Conservation (phyloP, 2,113 vertebrate species). For the Pteropus alecto region DNA sequence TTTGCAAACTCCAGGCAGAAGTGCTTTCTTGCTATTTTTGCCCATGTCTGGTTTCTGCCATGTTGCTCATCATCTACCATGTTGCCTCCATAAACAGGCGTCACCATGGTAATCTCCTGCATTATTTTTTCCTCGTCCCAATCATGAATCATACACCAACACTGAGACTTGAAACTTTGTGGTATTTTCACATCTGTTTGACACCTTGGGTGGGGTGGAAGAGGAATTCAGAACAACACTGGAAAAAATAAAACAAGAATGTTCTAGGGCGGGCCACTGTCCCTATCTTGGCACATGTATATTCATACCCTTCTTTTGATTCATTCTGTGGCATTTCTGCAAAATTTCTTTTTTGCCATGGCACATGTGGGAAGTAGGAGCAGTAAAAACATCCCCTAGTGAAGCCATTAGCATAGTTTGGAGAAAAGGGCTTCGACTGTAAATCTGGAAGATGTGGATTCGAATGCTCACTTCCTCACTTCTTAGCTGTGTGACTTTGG, state of each 20-base stretch:
- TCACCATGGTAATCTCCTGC: constrained; percentile 22
- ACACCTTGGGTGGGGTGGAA: constrained; percentile 57
- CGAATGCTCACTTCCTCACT: background rate
- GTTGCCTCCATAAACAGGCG: background rate
- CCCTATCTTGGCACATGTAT: background rate
- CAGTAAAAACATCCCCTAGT: background rate
- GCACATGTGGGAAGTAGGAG: background rate
- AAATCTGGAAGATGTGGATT: background rate
- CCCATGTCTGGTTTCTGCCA: background rate
- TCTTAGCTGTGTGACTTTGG: background rate
- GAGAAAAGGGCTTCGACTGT: background rate
- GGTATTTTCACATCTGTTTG: constrained; percentile 67
- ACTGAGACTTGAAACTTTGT: constrained; percentile 2
- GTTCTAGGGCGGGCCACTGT: constrained; percentile 22
- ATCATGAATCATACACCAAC: constrained; percentile 35
- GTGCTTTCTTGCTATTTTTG: background rate
- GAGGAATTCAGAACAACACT: background rate
- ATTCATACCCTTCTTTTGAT: background rate
- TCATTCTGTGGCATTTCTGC: background rate
- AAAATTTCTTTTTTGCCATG: background rate
- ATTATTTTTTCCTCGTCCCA: background rate
- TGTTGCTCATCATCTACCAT: background rate
- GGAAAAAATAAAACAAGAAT: constrained; percentile 46
- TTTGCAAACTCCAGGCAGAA: background rate
- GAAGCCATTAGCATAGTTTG: background rate